Conservation (phyloP, 2,888 invertebrate species). For the Lithophane socia region DNA sequence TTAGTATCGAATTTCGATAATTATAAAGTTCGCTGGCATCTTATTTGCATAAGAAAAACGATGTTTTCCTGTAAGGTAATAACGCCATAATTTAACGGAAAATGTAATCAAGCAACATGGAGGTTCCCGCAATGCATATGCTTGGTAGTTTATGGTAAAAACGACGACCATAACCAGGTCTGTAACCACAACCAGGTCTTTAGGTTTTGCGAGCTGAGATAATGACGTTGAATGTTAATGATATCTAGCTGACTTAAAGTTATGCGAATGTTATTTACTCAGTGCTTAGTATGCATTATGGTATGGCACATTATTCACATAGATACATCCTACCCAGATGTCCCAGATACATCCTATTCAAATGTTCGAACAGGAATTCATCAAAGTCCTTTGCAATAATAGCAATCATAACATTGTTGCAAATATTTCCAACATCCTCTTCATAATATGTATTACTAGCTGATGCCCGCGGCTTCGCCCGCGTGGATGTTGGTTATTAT, state of each 20-base stretch:
- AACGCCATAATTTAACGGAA: neutral
- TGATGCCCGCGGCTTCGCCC: too few species aligned
- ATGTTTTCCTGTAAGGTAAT: neutral
- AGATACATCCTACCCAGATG: neutral
- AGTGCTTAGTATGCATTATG: neutral
- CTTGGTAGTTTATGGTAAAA: neutral
- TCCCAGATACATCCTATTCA: neutral
- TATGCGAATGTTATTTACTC: neutral
- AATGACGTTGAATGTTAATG: neutral
- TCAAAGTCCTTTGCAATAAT: neutral
- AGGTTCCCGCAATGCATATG: neutral
- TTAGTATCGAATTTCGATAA: conserved; percentile 47
- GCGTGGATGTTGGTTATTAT: too few species aligned
- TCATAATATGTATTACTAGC: neutral
- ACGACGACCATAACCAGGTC: neutral
- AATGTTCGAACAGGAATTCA: neutral
- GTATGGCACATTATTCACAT: neutral
- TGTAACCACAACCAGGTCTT: too few species aligned
- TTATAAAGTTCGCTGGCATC: conserved; percentile 10
- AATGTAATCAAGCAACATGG: neutral
- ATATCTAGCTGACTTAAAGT: neutral
- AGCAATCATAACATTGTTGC: neutral
- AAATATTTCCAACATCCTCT: neutral
- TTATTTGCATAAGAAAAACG: neutral
- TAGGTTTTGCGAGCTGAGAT: neutral